phyloP scores from a whole-genome alignment of 2,113 vertebrate species.

The Passer montanus region DNA sequence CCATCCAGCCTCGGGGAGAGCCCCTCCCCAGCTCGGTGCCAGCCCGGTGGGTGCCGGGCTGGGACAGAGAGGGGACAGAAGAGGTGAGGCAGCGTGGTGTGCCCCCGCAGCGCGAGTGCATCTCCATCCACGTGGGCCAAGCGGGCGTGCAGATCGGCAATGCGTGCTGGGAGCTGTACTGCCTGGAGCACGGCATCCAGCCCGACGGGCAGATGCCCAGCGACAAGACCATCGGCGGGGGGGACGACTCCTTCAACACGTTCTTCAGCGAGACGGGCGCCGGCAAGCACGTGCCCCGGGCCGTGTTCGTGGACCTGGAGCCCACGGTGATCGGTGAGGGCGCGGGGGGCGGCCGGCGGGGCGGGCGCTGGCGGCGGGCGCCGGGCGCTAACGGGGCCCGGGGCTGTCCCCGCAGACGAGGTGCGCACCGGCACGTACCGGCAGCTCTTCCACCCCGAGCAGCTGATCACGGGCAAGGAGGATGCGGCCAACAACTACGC shows the following conservation, averaged over 20 bases:
- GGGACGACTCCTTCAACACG: slow-evolving; percentile 78
- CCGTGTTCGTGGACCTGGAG: slow-evolving; percentile 81
- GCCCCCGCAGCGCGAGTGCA: slow-evolving; percentile 70
- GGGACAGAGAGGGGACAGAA: not conserved
- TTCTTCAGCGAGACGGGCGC: slow-evolving; percentile 79
- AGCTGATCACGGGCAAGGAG: slow-evolving; percentile 76
- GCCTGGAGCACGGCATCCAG: slow-evolving; percentile 79
- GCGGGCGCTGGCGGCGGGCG: accelerated
- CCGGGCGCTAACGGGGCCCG: not conserved
- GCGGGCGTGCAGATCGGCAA: slow-evolving; percentile 82
- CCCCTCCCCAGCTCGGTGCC: too few species aligned
- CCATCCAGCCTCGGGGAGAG: not conserved
- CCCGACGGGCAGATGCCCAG: slow-evolving; percentile 75
- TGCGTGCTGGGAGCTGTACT: slow-evolving; percentile 80
- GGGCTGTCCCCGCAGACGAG: slow-evolving; percentile 62
- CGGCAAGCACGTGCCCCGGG: slow-evolving; percentile 76
- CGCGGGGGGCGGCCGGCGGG: not conserved
- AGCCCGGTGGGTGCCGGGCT: not conserved
- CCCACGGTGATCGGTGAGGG: slow-evolving; percentile 56
- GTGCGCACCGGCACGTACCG: slow-evolving; percentile 74
- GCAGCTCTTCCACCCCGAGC: slow-evolving; percentile 74
- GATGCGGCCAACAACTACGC: slow-evolving; percentile 76
- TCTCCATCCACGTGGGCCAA: slow-evolving; percentile 79
- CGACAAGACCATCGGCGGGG: slow-evolving; percentile 59
- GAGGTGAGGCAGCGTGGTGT: too few species aligned